A percentile compares a stretch with the other conserved stretches of the same genome.
phyloP scores from a whole-genome alignment of 2,888 invertebrate species.

The Xanthorhoe spadicearia region DNA sequence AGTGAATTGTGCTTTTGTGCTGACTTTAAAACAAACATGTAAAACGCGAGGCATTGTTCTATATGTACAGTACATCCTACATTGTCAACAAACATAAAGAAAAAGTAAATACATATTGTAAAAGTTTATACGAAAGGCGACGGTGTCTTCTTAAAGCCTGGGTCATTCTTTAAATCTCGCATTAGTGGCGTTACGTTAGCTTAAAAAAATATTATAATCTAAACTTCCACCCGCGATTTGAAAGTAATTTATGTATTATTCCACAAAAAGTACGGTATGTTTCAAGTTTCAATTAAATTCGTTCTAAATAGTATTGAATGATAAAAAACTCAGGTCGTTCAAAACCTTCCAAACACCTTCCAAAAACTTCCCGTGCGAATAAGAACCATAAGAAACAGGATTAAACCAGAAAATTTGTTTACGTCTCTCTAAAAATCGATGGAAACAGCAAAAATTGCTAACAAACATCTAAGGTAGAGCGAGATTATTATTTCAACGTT shows the following conservation, averaged over 20 bases:
- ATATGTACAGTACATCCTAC: too few relatives aligned
- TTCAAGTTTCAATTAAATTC: too few relatives aligned
- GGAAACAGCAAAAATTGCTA: slow-evolving; percentile 50
- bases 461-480: slow-evolving; percentile 46
- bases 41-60: not conserved
- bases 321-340: not conserved
- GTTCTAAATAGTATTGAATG: too few relatives aligned
- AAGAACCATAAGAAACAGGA: slow-evolving; percentile 44
- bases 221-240: too few relatives aligned
- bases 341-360: not conserved
- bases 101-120: too few relatives aligned
- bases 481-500: slow-evolving; percentile 21
- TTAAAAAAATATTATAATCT: too few relatives aligned
- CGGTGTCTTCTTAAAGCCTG: too few relatives aligned
- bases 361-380: not conserved
- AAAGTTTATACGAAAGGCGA: too few relatives aligned
- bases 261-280: too few relatives aligned
- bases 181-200: too few relatives aligned
- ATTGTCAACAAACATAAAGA: not conserved
- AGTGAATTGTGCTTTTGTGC: slow-evolving; percentile 40
- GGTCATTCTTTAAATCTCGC: too few relatives aligned
- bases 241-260: too few relatives aligned
- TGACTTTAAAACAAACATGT: slow-evolving; percentile 7
- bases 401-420: slow-evolving; percentile 54
- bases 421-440: slow-evolving; percentile 48